Percentiles rank a stretch among this genome's conserved stretches.
Conservation (phyloP, 2,797 vertebrate species). For the Podarcis siculus region DNA sequence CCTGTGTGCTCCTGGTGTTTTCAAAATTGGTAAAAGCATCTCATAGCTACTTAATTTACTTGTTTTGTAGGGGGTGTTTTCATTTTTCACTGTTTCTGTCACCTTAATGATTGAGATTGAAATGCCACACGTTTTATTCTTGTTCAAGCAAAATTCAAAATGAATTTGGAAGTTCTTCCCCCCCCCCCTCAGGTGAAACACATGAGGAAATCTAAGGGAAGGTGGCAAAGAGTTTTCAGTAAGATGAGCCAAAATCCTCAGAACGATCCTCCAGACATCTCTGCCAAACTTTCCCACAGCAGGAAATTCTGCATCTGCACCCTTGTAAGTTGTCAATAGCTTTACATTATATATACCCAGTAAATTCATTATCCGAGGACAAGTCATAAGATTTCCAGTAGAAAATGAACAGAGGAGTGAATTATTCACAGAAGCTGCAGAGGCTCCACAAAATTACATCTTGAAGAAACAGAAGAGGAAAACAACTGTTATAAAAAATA, state of each 20-base stretch:
- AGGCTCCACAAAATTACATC: not conserved
- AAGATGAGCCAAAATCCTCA: not conserved
- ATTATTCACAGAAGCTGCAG: not conserved
- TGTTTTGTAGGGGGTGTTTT: not conserved
- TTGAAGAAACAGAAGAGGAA: not conserved
- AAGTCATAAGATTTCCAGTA: not conserved
- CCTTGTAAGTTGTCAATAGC: not conserved
- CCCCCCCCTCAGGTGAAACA: not conserved
- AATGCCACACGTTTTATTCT: not conserved
- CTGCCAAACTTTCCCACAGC: not conserved
- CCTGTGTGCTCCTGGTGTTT: not conserved
- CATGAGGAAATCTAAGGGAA: not conserved
- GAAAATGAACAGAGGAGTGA: not conserved
- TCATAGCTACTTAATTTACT: not conserved
- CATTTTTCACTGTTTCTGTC: not conserved
- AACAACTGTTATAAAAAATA: not conserved
- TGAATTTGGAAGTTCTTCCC: not conserved
- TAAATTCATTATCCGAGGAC: constrained; percentile 4
- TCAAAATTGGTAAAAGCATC: no score
- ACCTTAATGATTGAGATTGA: not conserved
- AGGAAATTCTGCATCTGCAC: not conserved
- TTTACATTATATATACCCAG: not conserved
- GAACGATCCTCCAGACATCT: not conserved
- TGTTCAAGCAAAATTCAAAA: not conserved
- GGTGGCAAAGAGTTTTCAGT: not conserved